These are phyloP conservation scores for Chromobotia macracanthus DNA, from an alignment of 2,797 vertebrate genomes.

Conservation along the genomic window DNA sequence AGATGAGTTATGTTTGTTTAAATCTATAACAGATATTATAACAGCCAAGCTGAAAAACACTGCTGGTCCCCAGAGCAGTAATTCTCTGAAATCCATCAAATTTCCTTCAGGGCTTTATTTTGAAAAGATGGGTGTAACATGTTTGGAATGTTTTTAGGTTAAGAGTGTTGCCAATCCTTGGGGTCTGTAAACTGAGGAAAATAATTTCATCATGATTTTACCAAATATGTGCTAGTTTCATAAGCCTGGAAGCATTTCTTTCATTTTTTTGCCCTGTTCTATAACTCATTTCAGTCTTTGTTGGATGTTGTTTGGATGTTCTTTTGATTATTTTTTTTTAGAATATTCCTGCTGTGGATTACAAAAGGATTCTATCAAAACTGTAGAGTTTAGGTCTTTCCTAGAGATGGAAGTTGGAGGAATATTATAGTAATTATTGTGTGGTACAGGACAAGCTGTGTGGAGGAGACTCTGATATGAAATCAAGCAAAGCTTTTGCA, in stretches of 20 bases:
- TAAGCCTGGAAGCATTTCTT: conserved; percentile 2
- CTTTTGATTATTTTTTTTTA: neutral
- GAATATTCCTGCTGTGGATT: neutral
- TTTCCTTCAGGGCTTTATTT: neutral
- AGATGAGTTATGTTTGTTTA: conserved; percentile 23
- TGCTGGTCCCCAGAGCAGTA: neutral
- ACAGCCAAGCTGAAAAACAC: conserved; percentile 4
- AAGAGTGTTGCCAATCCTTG: neutral
- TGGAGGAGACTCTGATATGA: neutral
- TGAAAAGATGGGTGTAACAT: neutral
- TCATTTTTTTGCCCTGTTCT: neutral
- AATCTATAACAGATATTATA: conserved; percentile 15
- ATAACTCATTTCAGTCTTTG: neutral
- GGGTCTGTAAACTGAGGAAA: conserved; percentile 22
- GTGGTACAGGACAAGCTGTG: neutral
- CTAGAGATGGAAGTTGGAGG: neutral
- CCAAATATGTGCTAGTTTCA: conserved; percentile 8
- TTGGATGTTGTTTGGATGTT: neutral
- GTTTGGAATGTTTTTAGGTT: conserved; percentile 8
- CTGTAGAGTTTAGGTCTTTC: neutral
- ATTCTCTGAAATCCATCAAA: neutral
- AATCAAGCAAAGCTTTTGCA: neutral
- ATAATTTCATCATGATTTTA: conserved; percentile 20
- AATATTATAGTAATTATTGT: neutral
- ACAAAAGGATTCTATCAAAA: neutral